Conservation (phyloP, 2,888 invertebrate species). For the Acleris cristana region DNA sequence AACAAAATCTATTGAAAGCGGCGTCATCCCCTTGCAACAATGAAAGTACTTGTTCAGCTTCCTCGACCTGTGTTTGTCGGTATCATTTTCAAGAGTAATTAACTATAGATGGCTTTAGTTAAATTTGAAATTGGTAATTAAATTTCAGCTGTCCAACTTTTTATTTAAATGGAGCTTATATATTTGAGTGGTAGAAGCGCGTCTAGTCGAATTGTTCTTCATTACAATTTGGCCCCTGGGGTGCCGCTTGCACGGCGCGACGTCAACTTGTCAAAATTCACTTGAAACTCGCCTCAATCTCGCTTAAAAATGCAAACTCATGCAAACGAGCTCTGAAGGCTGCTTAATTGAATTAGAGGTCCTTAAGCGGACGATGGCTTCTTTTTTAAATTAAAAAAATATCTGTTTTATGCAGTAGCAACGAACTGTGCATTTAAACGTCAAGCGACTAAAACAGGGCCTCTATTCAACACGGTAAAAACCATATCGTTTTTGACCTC, state of each 20-base stretch:
- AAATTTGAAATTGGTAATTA: neutral
- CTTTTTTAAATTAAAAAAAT: conserved; percentile 68
- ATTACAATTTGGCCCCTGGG: conserved; percentile 50
- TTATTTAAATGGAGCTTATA: conserved; percentile 5
- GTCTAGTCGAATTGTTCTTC: conserved; percentile 36
- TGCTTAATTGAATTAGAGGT: conserved; percentile 76
- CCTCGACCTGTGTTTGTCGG: conserved; percentile 22
- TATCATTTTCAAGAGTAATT: neutral
- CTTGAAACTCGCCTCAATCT: conserved; percentile 64
- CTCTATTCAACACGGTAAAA: too few relatives aligned
- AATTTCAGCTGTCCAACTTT: neutral
- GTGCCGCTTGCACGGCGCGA: conserved; percentile 49
- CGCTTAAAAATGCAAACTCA: conserved; percentile 81
- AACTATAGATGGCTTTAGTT: neutral
- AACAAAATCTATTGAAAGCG: conserved; percentile 45
- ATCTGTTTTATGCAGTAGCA: conserved; percentile 58
- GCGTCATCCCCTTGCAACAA: conserved; percentile 47
- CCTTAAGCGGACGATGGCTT: conserved; percentile 69
- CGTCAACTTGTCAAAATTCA: conserved; percentile 71
- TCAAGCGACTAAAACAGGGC: too few relatives aligned
- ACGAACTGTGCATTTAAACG: neutral
- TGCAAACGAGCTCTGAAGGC: conserved; percentile 78
- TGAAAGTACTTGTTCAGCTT: conserved; percentile 44
- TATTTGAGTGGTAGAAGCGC: conserved; percentile 21
- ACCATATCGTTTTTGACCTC: too few relatives aligned